Evolutionary conservation across 2,113 vertebrate genomes (phyloP).

Genomic region (Microcebus lehilahytsara): DNA sequence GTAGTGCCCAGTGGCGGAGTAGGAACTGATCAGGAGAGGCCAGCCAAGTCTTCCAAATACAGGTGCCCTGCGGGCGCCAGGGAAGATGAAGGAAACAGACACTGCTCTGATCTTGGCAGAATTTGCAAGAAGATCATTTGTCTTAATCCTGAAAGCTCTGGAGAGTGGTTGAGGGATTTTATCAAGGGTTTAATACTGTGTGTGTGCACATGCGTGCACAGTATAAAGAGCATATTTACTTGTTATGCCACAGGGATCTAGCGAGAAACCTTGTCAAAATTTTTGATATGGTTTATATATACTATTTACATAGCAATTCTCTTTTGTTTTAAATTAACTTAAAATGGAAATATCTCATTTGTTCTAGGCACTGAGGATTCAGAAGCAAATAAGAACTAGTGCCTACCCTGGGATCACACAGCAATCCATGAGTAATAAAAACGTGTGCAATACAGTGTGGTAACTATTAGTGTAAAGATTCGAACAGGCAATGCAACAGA

Average conservation of each 20-base stretch:
- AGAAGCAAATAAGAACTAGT: background rate
- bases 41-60: fast-evolving
- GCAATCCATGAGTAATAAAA: background rate
- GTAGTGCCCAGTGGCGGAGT: fast-evolving
- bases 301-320: background rate
- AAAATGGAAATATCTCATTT: background rate
- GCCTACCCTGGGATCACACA: background rate
- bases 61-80: fast-evolving
- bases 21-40: too few species aligned
- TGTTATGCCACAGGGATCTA: background rate
- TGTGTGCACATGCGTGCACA: background rate
- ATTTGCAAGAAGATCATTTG: background rate
- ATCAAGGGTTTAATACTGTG: background rate
- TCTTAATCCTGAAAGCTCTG: background rate
- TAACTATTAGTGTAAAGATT: too few species aligned
- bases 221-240: background rate
- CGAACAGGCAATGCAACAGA: background rate
- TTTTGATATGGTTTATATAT: background rate
- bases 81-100: background rate
- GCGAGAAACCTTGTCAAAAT: background rate
- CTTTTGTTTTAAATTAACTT: background rate
- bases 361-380: background rate
- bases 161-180: background rate
- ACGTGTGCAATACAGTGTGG: fast-evolving
- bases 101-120: background rate